A percentile compares a stretch with the other conserved stretches of the same genome.
Conservation (phyloP, 2,113 vertebrate genomes). For the Lasiurus cinereus region DNA sequence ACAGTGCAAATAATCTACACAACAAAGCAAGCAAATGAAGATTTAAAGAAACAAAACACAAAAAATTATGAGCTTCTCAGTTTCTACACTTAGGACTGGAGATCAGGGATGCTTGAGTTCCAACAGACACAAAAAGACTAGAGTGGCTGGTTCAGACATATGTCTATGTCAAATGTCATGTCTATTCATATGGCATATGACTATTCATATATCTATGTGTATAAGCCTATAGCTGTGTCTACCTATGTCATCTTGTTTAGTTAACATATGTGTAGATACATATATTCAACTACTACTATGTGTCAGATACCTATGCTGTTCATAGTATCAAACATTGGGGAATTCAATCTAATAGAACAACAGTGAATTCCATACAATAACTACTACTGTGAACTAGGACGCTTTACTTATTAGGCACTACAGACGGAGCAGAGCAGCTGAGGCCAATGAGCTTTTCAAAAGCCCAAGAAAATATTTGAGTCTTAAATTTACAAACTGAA, state of each 20-base stretch:
- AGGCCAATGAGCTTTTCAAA: not conserved
- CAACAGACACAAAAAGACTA: not conserved
- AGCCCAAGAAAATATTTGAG: not conserved
- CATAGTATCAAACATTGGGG: not conserved
- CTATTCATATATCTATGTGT: not conserved
- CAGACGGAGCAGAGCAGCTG: not conserved
- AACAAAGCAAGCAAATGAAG: not conserved
- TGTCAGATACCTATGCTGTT: not conserved
- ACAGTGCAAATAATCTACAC: constrained; percentile 33
- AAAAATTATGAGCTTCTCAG: not conserved
- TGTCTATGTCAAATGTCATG: not conserved
- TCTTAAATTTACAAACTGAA: not conserved
- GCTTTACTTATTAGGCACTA: not conserved
- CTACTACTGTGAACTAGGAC: not conserved
- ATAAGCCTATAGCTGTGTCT: not conserved
- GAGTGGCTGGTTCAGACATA: not conserved
- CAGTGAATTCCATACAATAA: not conserved
- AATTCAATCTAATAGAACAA: not conserved
- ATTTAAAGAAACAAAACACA: not conserved
- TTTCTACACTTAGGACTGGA: not conserved
- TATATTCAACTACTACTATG: not conserved
- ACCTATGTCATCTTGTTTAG: not conserved
- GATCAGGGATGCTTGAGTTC: not conserved
- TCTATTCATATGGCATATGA: not conserved
- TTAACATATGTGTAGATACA: not conserved